Evolutionary conservation across 2,797 vertebrate genomes (phyloP), one percentile per base, ranked within the genome.

Genomic region (Urocyon cinereoargenteus): DNA sequence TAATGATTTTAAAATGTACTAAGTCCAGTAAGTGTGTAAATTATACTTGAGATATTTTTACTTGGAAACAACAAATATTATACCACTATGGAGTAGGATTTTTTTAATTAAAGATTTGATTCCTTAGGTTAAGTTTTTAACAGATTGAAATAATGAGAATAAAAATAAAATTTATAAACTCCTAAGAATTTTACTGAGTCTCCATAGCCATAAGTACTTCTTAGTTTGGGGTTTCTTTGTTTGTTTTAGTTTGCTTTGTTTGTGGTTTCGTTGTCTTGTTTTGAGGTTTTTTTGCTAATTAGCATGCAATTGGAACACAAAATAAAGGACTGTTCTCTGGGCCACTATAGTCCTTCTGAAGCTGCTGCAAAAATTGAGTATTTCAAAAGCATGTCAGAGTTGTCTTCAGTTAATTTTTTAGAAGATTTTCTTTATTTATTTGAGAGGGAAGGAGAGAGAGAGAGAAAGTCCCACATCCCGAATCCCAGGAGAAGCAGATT

Each of bases 41-140:
- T 87, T 84, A 84, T 4, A 28, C 24, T 57, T 86, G 36, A 49
- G 6, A 19, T 24, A n/a, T 64, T 91, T 73, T 82, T 93, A 79
- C n/a, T 90, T 70, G 57, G 9, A 83, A 94, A 84, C 21, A 81
- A 26, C 40, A 91, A 78, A 59, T 95, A 90, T 82, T 82, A 15
- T 72, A 26, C 70, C 21, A 77, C 51, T 86, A 49, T 8, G 64
- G 13, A 84, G 3, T 59, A 45, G 5, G 34, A 36, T 73, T 49
- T 61, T 49, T 68, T 68, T 11, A 34, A 55, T 19, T 62, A 51
- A 95, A 96, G 34, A 45, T 86, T 1, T 75, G 12, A 3, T 94
- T 86, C 16, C 84, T 92, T 45, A 64, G 24, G 22, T 64, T 92
- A 59, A 93, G 53, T 96, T 95, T 86, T 81, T 73, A 95, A 77